Base-by-base conservation (phyloP, 2,797 vertebrate species). In the Pterois miles region DNA sequence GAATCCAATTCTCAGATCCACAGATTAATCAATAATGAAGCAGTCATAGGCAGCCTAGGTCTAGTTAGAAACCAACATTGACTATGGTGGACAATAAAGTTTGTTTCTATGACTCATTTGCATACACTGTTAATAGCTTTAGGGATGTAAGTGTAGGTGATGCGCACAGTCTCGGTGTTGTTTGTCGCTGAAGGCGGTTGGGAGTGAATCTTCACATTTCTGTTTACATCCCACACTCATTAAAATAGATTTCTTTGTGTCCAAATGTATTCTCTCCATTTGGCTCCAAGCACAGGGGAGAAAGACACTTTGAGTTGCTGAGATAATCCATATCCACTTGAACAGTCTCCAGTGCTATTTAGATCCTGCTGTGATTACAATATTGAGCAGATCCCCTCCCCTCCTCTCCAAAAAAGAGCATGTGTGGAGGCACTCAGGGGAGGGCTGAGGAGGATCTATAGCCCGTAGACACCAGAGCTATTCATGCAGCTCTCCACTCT, bases 281-380 rank as follows among this genome's bases (percentile, higher is more conserved):
- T 64, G 78, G 66, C 77, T 73, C 38, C 0, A 6, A 54, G 59
- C 64, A 4, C 64, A n/a, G 62, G n/a, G 56, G 53, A 40, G 12
- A 54, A 53, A 72, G 63, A 84, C 71, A 58, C 67, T n/a, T 56
- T 31, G 69, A 71, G 71, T 29, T 13, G 52, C 22, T 66, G 66
- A 74, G 67, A 80, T 76, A 74, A 89, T 81, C 82, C 69, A 88
- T 77, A 76, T 74, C 64, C 54, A 48, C 66, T 78, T 56, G 1
- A 79, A 65, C 62, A 9, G 71, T 77, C 81, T 76, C 48, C 43
- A 16, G 67, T 25, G 70, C 50, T 67, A 64, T 74, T 85, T 78
- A 76, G 73, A 80, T 84, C 71, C 83, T 64, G 59, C 71, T 63
- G 59, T 22, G 33, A 71, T 63, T 67, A 43, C 52, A 52, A 74